These are phyloP conservation scores for Neoaliturus tenellus DNA, from an alignment of 2,888 invertebrate genomes.

Conservation along the genomic window DNA sequence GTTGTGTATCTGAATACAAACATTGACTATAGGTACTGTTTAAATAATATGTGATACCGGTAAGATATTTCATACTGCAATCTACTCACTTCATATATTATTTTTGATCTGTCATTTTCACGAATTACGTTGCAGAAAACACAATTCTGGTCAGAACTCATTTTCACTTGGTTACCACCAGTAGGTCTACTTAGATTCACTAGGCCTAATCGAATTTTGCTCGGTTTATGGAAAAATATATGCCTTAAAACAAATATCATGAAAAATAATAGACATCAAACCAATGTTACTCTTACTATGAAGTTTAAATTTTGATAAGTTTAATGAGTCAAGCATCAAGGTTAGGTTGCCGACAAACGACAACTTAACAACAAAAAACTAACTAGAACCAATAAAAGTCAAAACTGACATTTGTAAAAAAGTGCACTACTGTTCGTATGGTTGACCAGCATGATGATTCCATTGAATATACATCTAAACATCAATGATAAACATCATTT, in stretches of 20 bases:
- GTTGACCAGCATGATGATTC: no score
- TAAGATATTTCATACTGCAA: neutral
- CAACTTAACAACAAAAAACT: no score
- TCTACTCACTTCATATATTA: slow-evolving; percentile 76
- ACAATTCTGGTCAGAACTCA: slow-evolving; percentile 72
- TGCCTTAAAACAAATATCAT: no score
- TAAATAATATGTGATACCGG: no score
- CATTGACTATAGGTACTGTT: no score
- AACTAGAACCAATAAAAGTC: no score
- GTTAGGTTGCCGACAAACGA: neutral
- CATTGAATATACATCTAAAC: no score
- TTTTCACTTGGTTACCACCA: neutral
- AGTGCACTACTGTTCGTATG: no score
- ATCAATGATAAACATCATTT: no score
- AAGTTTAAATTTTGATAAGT: neutral
- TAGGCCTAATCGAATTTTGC: neutral
- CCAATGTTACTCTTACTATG: neutral
- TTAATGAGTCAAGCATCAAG: neutral
- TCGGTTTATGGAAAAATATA: neutral
- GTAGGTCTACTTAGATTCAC: neutral
- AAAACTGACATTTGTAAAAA: no score
- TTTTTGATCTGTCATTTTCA: slow-evolving; percentile 77
- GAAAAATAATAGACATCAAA: neutral
- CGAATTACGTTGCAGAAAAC: slow-evolving; percentile 85
- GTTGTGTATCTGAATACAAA: neutral